Conservation (phyloP, 2,797 vertebrate genomes). For the Myotis pilosus region DNA sequence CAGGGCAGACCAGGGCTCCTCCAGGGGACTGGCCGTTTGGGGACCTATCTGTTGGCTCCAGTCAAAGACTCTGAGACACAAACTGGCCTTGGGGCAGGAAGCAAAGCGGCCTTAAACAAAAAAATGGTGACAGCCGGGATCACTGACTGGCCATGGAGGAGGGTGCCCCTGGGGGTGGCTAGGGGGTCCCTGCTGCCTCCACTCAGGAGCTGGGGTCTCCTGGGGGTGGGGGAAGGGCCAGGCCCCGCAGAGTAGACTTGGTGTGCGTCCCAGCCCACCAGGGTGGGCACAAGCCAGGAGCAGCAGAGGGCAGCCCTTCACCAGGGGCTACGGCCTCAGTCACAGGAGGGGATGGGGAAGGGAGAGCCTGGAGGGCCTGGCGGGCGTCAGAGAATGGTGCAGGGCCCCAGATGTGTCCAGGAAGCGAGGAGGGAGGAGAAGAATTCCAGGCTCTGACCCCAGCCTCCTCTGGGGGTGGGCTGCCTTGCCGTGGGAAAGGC, state of each 20-base stretch:
- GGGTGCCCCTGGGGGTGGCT: background rate
- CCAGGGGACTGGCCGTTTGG: background rate
- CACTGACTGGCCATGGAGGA: background rate
- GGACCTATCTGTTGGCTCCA: background rate
- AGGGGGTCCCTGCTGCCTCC: background rate
- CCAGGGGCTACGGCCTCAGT: background rate
- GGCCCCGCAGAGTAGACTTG: background rate
- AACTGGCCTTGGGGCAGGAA: slow-evolving; percentile 43
- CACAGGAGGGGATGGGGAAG: background rate
- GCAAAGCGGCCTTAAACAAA: background rate
- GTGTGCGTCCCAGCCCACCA: background rate
- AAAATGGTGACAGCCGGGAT: background rate
- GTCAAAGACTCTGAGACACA: background rate
- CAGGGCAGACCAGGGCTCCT: background rate
- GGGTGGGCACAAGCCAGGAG: background rate
- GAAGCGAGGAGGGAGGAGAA: background rate
- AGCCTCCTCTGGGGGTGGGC: background rate
- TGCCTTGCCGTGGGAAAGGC: background rate
- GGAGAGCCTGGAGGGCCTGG: background rate
- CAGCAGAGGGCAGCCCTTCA: background rate
- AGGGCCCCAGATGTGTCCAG: background rate
- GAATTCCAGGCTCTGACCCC: slow-evolving; percentile 2
- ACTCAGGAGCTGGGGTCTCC: background rate
- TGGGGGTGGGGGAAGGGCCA: background rate
- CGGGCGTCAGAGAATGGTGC: background rate